Percentiles rank a stretch among this genome's conserved stretches.
Conservation (phyloP, 2,797 vertebrate species). For the Selene dorsalis region DNA sequence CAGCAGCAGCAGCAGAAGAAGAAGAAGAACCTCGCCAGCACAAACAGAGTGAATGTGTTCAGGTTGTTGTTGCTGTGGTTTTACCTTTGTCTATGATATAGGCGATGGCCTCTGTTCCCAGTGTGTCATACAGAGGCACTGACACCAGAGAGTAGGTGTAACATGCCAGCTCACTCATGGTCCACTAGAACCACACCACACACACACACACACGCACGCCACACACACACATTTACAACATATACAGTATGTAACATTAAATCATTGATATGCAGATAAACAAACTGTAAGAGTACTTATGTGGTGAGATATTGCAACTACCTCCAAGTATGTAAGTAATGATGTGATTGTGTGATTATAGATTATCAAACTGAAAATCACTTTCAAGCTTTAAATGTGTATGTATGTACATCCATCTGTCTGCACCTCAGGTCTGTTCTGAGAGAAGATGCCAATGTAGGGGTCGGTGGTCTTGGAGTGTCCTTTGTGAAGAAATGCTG, state of each 20-base stretch:
- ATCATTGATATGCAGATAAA: not conserved
- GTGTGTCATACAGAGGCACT: slow-evolving; percentile 94
- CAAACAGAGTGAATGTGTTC: too few relatives aligned
- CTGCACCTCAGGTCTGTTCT: slow-evolving; percentile 94
- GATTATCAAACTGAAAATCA: not conserved
- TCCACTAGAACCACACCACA: slow-evolving; percentile 86
- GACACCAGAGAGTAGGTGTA: slow-evolving; percentile 92
- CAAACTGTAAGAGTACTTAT: too few relatives aligned
- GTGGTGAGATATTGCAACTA: not conserved
- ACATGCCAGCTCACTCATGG: slow-evolving; percentile 89
- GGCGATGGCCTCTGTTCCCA: slow-evolving; percentile 90
- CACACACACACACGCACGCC: slow-evolving; percentile 55
- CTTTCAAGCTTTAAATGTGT: not conserved
- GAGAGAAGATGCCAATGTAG: slow-evolving; percentile 92
- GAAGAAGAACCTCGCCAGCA: not conserved
- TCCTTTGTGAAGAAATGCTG: slow-evolving; percentile 90
- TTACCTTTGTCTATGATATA: slow-evolving; percentile 93
- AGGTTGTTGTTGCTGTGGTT: not conserved
- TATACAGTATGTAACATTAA: not conserved
- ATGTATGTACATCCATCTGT: not conserved
- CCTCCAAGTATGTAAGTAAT: not conserved
- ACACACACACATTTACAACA: slow-evolving; percentile 55
- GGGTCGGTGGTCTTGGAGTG: slow-evolving; percentile 83
- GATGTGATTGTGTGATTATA: not conserved
- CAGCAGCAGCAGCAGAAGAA: too few relatives aligned